phyloP scores from a whole-genome alignment of 53 echinoderm and acorn worm species.

The Antedon mediterranea region DNA sequence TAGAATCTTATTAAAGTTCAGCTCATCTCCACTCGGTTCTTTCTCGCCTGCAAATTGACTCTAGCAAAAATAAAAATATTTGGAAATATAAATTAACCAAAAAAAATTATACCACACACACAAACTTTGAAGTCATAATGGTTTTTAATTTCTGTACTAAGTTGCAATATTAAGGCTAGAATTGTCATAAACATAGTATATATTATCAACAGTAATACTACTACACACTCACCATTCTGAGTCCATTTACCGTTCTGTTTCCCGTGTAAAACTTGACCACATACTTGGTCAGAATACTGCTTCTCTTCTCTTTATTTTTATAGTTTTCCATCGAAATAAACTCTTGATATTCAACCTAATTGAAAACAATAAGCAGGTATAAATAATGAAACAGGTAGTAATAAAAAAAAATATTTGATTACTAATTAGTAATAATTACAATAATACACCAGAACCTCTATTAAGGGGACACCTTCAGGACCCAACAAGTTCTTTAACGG shows the following conservation, averaged over 20 bases:
- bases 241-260: background rate
- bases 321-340: slow-evolving; percentile 22
- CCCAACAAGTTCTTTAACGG: too few relatives aligned
- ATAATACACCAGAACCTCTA: too few relatives aligned
- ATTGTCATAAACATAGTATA: too few relatives aligned
- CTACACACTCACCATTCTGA: background rate
- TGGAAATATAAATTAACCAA: too few relatives aligned
- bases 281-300: slow-evolving; percentile 18
- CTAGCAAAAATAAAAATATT: background rate
- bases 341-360: slow-evolving; percentile 31
- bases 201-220: too few relatives aligned
- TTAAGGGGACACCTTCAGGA: too few relatives aligned
- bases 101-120: too few relatives aligned
- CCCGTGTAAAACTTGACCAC: slow-evolving; percentile 22
- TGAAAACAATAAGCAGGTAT: background rate
- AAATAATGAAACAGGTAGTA: background rate
- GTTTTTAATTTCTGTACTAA: too few relatives aligned
- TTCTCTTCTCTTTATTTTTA: slow-evolving; percentile 11
- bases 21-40: background rate
- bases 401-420: background rate
- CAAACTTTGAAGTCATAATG: too few relatives aligned
- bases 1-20: background rate
- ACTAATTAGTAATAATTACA: background rate
- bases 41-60: background rate
- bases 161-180: too few relatives aligned